Conservation (phyloP, 2,797 vertebrate genomes). For the Carapus acus region DNA sequence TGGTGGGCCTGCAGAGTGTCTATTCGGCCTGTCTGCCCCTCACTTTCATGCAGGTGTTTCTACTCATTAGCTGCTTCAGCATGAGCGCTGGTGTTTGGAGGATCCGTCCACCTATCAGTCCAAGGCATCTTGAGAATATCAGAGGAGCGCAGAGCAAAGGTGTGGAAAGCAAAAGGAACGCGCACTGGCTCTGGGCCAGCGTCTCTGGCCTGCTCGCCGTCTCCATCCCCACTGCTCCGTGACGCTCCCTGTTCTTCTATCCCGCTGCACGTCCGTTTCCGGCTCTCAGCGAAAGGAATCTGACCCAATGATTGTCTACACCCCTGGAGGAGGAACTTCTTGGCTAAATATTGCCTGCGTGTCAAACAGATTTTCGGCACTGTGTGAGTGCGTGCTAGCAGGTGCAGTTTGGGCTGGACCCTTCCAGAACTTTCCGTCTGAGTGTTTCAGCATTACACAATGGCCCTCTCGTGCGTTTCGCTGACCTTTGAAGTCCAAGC, state of each 20-base stretch:
- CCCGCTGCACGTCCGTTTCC: slow-evolving; percentile 4
- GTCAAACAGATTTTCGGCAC: slow-evolving; percentile 41
- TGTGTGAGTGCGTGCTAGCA: slow-evolving; percentile 19
- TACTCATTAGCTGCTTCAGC: slow-evolving; percentile 24
- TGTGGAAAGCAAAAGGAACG: slow-evolving; percentile 31
- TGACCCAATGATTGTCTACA: slow-evolving; percentile 21
- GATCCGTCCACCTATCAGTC: slow-evolving; percentile 7
- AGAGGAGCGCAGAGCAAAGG: slow-evolving; percentile 25
- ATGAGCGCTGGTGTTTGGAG: slow-evolving; percentile 14
- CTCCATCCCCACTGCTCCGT: slow-evolving; percentile 26
- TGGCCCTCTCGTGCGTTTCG: slow-evolving; percentile 31
- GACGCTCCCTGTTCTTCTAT: slow-evolving; percentile 21
- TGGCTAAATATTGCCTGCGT: slow-evolving; percentile 18
- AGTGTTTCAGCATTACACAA: slow-evolving; percentile 31
- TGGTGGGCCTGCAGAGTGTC: slow-evolving; percentile 7
- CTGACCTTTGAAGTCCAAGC: slow-evolving; percentile 1
- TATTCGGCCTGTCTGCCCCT: not conserved
- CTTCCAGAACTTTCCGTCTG: slow-evolving; percentile 10
- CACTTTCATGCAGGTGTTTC: slow-evolving; percentile 22
- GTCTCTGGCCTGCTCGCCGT: slow-evolving; percentile 1
- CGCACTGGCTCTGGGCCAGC: slow-evolving; percentile 18
- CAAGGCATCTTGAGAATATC: slow-evolving; percentile 41
- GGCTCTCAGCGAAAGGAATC: slow-evolving; percentile 31
- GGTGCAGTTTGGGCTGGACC: slow-evolving; percentile 40
- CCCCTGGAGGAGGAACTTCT: slow-evolving; percentile 22